Base-by-base conservation (phyloP, 2,888 invertebrate species). In the Euplexia lucipara region DNA sequence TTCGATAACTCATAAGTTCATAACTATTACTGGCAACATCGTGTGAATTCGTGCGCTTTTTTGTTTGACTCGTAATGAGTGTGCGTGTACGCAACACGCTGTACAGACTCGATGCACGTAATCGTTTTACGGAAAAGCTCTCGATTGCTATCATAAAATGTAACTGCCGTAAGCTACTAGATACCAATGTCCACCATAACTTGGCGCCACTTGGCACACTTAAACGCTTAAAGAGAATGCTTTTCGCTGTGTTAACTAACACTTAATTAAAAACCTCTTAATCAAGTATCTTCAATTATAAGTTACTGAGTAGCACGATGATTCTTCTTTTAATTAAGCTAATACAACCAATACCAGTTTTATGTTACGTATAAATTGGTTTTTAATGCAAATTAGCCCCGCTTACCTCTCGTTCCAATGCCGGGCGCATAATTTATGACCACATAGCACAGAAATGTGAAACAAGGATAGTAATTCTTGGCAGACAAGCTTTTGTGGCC, bases 11-110 rank as follows among this genome's bases (percentile, higher is more conserved):
- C 64, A 60, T 80, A 67, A 77, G 75, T 73, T 74, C 65, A 48
- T 74, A 70, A 74, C 73, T 59, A 68, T 72, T n/a, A n/a, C n/a
- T 65, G 64, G 75, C 74, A 78, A 79, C 61, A 74, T 63, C 75
- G 81, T 79, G 83, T 81, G 79, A 83, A 78, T 74, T 68, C 53
- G 68, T 73, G 62, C 62, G 72, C 56, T 75, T 82, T 79, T 82
- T 77, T 73, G 64, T 65, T 69, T 48, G 61, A 20, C 9, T 53
- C 61, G 62, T 75, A 70, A 70, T 71, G 67, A 70, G 60, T 37
- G 53, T 66, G 70, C 70, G 67, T 56, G 56, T 65, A 68, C 67
- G 75, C 79, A 75, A 64, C 52, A 45, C 32, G 34, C 44, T 65
- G 39, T 49, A 65, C 26, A 59, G 56, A 16, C 74, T 56, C 44